phyloP scores from a whole-genome alignment of 2,888 invertebrate genomes.

The Trissonchulus sp. region DNA sequence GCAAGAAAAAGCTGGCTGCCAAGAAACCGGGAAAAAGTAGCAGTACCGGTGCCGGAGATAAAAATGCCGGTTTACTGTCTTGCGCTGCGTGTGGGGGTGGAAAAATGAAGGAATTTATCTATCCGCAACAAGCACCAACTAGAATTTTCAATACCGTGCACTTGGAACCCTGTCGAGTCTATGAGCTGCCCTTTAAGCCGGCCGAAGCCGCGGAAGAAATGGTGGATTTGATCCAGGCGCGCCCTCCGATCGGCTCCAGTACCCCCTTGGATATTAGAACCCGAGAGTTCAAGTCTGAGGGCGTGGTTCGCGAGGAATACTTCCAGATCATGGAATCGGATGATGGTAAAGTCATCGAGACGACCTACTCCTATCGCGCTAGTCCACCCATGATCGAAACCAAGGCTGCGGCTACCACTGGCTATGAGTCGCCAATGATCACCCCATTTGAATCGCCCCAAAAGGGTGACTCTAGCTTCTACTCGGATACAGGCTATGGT shows the following conservation, averaged over 20 bases:
- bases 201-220: background rate
- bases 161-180: background rate
- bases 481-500: background rate
- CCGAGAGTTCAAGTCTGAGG: background rate
- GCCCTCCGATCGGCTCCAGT: background rate
- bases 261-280: background rate
- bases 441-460: background rate
- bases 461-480: background rate
- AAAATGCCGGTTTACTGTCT: too few relatives aligned
- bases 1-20: constrained; percentile 50
- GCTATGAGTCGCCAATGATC: background rate
- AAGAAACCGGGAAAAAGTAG: constrained; percentile 52
- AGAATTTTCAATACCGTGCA: background rate
- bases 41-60: background rate
- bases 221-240: background rate
- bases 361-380: background rate
- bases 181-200: background rate
- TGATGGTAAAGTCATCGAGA: constrained; percentile 1
- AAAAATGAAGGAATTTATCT: constrained; percentile 43
- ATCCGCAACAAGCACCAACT: background rate
- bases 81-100: constrained; percentile 55
- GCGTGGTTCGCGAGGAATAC: background rate
- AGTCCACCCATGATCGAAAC: background rate
- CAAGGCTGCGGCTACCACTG: background rate
- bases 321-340: background rate